Base-by-base conservation (phyloP, 2,888 invertebrate species). In the Miltochrista miniata region DNA sequence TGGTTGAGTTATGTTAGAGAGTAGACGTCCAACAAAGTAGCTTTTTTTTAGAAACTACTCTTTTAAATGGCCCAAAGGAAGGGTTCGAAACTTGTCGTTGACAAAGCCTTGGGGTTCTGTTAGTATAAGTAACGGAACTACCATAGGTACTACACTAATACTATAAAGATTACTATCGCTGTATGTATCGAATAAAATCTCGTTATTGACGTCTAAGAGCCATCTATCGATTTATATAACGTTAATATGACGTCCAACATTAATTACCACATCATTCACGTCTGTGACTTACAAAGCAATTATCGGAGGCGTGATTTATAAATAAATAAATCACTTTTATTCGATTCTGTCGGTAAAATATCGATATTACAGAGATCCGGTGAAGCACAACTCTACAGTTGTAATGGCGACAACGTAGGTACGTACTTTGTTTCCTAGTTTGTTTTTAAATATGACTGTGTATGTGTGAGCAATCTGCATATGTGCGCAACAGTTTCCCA, bases 401-500 rank as follows among this genome's bases (percentile, higher is more conserved):
- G 60, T 69, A 71, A 64, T 72, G 73, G 64, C 68, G 61, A 53
- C 33, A 33, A 71, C 72, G 64, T 63, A 56, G 58, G 66, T 63
- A 56, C 59, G 66, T 24, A 57, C 54, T 50, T 55, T 56, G 68
- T 82, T 88, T 88, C 87, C 87, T 83, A 72, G 79, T 85, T 76
- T 68, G 69, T 75, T 78, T 73, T 78, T 73, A 70, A 70, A 70
- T 71, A 73, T 68, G 18, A 5, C 4, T 31, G 63, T 74, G 76
- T 76, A 77, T 72, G 81, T 81, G 79, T 85, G 78, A 74, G 78
- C 74, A 77, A 81, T 81, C 71, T 74, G 74, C 77, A 74, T 70
- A 72, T 71, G 71, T 72, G 75, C 75, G 74, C 70, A 76, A 75
- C 71, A 70, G 54, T 81, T 84, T 86, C 18, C 18, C 86, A 87